Evolutionary conservation across 2,797 vertebrate species (phyloP), one percentile per base, ranked within the genome.

Genomic region (Lacerta viridis): DNA sequence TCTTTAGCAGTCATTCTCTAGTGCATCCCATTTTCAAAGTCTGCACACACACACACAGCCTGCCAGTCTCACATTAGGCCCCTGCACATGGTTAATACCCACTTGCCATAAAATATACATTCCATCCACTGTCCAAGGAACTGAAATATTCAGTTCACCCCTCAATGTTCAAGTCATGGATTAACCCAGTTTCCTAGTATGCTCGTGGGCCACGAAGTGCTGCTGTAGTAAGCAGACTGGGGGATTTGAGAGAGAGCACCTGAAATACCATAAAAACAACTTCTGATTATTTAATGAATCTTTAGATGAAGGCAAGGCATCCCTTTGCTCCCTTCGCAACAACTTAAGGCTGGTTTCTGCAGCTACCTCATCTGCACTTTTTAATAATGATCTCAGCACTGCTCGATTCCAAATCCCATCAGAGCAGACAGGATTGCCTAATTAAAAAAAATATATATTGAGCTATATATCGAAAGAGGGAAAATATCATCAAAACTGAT

Each of bases 251-350:
- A 93, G 92, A 96, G 88, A 64, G 74, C 75, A 95, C 92, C 90
- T 96, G 92, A 95, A 95, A 95, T 95, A 90, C 92, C 33, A 90
- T 68, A 80, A 94, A 94, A 93, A 88, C 86, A 75, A 86, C 93
- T 96, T 96, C 46, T 86, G 91, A 41, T 85, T 93, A 79, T 81
- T 94, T 90, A 86, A 91, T 23, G 43, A 92, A 91, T 59, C 87
- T 93, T 82, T 90, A 90, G 91, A 81, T 88, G 85, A 94, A 95
- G 89, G 80, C 75, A 85, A 90, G 17, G 89, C 93, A 91, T 94
- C 9, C 84, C 80, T 93, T 93, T 92, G 93, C n/a, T 95, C 92
- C 87, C 93, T 86, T 83, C 88, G 76, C 82, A 92, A 92, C 83
- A 93, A 74, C 90, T 88, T 84, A 93, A 87, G 43, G 84, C 74